Base-by-base conservation (phyloP, 2,888 invertebrate species). In the Aricia artaxerxes region DNA sequence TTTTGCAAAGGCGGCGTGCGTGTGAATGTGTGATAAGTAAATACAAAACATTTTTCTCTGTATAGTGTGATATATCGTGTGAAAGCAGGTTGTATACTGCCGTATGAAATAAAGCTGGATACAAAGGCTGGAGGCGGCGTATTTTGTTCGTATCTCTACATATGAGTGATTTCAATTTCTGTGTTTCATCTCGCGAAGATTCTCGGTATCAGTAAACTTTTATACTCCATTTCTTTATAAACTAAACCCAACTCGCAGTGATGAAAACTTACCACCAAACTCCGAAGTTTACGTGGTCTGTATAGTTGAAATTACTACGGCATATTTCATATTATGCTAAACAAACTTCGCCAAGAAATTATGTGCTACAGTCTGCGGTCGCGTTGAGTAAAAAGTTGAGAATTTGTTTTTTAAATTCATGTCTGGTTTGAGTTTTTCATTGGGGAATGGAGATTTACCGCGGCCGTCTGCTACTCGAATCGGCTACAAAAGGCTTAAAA, bases 121-220 rank as follows among this genome's bases (percentile, higher is more conserved):
- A 75, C 75, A 75, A 75, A 75, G 73, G 44, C 49, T 61, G 61
- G 2, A 6, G 61, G 44, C 49, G 11, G 75, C 49, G 57, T 16
- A 73, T 73, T 73, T 73, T 44, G 24, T 49, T 57, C 49, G 4
- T 75, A 49, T 73, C 38, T n/a, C 44, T 73, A n/a, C 73, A n/a
- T 44, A 11, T 73, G 40, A 44, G 73, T 44, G 73, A 73, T 73
- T 73, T 73, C n/a, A n/a, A 73, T 73, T 73, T 72, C 31, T 13
- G 4, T 72, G 35, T 72, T 72, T 72, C 38, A 61, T 61, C 24
- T 61, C 24, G 7, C 24, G 57, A 4, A 61, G 57, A 16, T 57
- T 69, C 11, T 69, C 64, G 64, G 31, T 64, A 31, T 31, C 24
- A 9, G n/a, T 60, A 2, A 60, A 60, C 6, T 64, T 64, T 31